phyloP scores from a whole-genome alignment of 2,888 invertebrate species.

The Epinotia demarniana region DNA sequence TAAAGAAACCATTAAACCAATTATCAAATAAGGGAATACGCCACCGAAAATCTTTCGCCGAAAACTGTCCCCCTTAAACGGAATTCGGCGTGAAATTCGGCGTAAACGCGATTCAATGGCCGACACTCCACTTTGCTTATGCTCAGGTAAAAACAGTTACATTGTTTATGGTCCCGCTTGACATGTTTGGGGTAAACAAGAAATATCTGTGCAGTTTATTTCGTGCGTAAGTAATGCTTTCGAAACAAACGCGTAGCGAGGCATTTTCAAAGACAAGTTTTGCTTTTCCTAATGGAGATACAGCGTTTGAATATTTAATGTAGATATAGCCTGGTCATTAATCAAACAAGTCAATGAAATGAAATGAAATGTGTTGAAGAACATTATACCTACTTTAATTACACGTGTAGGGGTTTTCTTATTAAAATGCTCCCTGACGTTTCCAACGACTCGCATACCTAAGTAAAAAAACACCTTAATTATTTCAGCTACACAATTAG shows the following conservation, averaged over 20 bases:
- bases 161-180: constrained; percentile 19
- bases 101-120: constrained; percentile 18
- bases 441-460: not conserved
- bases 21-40: constrained; percentile 20
- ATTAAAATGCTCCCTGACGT: not conserved
- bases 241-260: too few relatives aligned
- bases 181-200: constrained; percentile 26
- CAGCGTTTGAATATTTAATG: too few relatives aligned
- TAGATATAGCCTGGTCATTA: too few relatives aligned
- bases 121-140: constrained; percentile 14
- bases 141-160: constrained; percentile 25
- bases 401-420: not conserved
- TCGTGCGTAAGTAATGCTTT: not conserved
- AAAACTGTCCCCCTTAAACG: constrained; percentile 13
- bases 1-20: not conserved
- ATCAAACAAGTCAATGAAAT: too few relatives aligned
- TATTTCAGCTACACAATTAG: constrained; percentile 10
- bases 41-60: constrained; percentile 19
- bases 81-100: constrained; percentile 36
- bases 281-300: too few relatives aligned
- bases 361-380: too few relatives aligned
- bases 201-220: not conserved
- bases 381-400: not conserved
- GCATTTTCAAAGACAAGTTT: too few relatives aligned
- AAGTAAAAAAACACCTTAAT: not conserved